These are phyloP conservation scores for Dallia pectoralis DNA, from an alignment of 2,797 vertebrate species.

Conservation along the genomic window DNA sequence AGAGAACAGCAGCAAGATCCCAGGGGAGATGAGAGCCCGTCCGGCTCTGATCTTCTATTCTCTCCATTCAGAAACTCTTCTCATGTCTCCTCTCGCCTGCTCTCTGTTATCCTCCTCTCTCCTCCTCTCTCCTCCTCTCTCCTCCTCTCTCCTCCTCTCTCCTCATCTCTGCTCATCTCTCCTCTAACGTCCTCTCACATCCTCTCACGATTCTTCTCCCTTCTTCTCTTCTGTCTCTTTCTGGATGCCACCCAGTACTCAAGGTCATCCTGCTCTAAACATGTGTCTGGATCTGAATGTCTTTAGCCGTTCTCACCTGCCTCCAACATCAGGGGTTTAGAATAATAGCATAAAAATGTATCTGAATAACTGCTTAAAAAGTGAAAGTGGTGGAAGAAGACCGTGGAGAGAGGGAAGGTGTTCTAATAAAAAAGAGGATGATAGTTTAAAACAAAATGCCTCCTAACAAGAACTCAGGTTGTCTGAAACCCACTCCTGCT, in stretches of 20 bases:
- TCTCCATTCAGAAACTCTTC: too few species aligned
- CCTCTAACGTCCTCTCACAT: too few species aligned
- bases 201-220: background rate
- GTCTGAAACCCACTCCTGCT: slow-evolving; percentile 15
- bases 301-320: slow-evolving; percentile 5
- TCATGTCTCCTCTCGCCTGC: too few species aligned
- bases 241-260: slow-evolving; percentile 1
- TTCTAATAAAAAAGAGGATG: slow-evolving; percentile 38
- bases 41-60: too few species aligned
- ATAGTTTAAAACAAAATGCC: slow-evolving; percentile 44
- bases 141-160: too few species aligned
- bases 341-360: background rate
- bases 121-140: too few species aligned
- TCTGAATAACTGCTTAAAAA: background rate
- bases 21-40: too few species aligned
- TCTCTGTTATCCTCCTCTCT: too few species aligned
- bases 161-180: too few species aligned
- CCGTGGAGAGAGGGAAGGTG: slow-evolving; percentile 19
- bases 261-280: background rate
- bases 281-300: background rate
- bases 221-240: background rate
- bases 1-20: too few species aligned
- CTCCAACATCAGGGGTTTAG: background rate
- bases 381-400: background rate
- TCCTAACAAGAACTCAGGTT: slow-evolving; percentile 71